phyloP scores from a whole-genome alignment of 1,140 invertebrate species.

The Drosophila aff. region DNA sequence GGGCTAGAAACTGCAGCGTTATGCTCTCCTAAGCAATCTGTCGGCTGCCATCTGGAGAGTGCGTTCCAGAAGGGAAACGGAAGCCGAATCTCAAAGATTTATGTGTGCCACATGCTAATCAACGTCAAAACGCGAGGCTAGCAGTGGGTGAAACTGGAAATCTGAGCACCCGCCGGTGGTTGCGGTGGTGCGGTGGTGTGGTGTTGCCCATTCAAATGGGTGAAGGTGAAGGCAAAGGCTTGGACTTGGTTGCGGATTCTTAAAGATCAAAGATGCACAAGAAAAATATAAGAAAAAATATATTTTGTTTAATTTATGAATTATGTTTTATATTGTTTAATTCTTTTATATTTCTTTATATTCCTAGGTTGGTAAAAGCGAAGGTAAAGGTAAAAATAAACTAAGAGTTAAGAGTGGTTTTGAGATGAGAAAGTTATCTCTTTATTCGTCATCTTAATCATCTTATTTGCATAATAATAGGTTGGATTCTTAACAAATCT shows the following conservation, averaged over 20 bases:
- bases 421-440: neutral
- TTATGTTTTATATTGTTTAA: neutral
- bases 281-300: neutral
- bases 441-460: neutral
- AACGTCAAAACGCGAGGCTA: conserved; percentile 60
- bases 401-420: too few relatives aligned
- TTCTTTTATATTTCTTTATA: neutral
- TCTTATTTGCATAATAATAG: conserved; percentile 7
- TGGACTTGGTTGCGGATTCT: conserved; percentile 22
- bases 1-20: conserved; percentile 66
- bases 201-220: conserved; percentile 59
- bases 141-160: conserved; percentile 66
- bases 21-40: conserved; percentile 63
- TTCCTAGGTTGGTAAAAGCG: neutral
- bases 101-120: conserved; percentile 81
- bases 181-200: conserved; percentile 6
- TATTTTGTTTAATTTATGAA: neutral
- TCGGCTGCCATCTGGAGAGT: conserved; percentile 31
- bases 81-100: conserved; percentile 67
- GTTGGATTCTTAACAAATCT: neutral
- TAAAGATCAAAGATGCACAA: conserved; percentile 13
- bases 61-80: conserved; percentile 72
- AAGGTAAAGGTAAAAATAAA: neutral
- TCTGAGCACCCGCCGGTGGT: conserved; percentile 42
- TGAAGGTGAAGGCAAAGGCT: conserved; percentile 72